phyloP scores from a whole-genome alignment of 2,113 vertebrate genomes.

The Geococcyx californianus region DNA sequence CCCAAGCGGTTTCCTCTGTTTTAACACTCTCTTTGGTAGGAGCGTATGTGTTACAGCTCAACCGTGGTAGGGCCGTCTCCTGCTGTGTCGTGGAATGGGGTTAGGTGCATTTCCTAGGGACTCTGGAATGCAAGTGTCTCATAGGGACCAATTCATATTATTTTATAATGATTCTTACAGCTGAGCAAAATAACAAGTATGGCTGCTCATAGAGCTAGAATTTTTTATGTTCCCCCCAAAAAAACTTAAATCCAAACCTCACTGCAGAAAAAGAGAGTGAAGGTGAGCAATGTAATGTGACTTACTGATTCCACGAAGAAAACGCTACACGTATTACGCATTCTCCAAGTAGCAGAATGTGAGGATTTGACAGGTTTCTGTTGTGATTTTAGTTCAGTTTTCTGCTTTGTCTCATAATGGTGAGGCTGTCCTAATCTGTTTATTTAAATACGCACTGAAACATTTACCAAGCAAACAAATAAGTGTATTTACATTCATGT shows the following conservation, averaged over 20 bases:
- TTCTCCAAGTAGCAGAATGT: background rate
- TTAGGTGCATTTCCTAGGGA: background rate
- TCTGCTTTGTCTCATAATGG: background rate
- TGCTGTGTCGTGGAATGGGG: background rate
- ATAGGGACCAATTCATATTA: background rate
- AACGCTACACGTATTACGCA: background rate
- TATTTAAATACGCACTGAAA: background rate
- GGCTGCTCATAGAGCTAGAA: background rate
- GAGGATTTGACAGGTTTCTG: background rate
- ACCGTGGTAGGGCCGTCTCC: background rate
- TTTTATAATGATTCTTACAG: background rate
- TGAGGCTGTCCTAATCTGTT: background rate
- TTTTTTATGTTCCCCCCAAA: background rate
- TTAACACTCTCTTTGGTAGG: background rate
- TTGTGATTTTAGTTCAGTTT: background rate
- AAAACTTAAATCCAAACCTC: background rate
- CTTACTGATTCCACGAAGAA: background rate
- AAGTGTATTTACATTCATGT: background rate
- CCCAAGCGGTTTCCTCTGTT: background rate
- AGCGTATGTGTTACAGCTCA: accelerated
- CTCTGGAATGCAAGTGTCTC: background rate
- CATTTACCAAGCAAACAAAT: background rate
- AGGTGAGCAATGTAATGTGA: background rate
- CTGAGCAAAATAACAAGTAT: background rate
- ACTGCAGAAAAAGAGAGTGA: background rate